Evolutionary conservation across 2,888 invertebrate species (phyloP), one percentile per base, ranked within the genome.

Genomic region (Stratiomys singularior): DNA sequence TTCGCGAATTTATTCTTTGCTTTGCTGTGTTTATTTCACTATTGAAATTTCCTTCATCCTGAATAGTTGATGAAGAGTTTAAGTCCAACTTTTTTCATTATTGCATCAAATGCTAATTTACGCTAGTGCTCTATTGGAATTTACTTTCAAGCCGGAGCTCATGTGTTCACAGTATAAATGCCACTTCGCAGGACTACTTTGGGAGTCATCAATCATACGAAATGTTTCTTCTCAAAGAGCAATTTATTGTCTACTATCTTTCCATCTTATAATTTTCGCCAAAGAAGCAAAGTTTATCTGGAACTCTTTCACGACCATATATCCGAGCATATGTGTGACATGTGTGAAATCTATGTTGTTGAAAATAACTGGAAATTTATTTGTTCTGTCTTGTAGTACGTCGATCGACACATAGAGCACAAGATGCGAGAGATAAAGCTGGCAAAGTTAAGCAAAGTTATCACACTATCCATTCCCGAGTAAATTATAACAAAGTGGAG

Each of bases 401-500:
- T 47, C 46, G 37, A 37, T 72, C 71, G 56, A 72, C 47, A 52
- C 4, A 47, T 4, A 66, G n/a, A 21, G 4, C 69, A 72, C 27
- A 27, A 66, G 37, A 66, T 72, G 56, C 71, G 28, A 3, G 37
- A 72, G 28, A 72, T 72, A 52, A 72, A 52, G 44, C 52, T 27
- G 15, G 47, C 23, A 69, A 52, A 27, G 15, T 52, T 72, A 56
- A 72, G 56, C 71, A 72, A 72, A 72, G 71, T 72, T 72, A 72
- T 72, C 52, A 72, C 71, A 72, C 71, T 72, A 72, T 72, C 52
- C 71, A 72, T 52, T 52, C 27, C 37, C 25, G 71, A 72, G 71
- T 72, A 52, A 52, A 72, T 72, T 72, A 72, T 72, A 72, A 72
- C 71, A 72, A 72, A 72, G 71, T 72, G 71, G 71, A 72, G 71